Evolutionary conservation across 2,888 invertebrate species (phyloP), one percentile per base, ranked within the genome.

Genomic region (Stenurella melanura): DNA sequence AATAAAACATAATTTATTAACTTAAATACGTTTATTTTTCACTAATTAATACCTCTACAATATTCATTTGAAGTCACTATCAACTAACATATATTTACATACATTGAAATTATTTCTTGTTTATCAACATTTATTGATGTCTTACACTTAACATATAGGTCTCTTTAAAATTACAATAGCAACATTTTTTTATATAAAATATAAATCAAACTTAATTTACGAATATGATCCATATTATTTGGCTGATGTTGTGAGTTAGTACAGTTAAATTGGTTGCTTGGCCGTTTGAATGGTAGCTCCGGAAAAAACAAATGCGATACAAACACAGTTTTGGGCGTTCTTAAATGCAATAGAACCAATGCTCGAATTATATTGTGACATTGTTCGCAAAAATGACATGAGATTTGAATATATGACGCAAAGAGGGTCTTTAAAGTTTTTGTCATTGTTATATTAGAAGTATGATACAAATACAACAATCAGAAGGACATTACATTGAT

Each of bases 61-160:
- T 83, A 80, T 80, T 80, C 76, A 78, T 79, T 83, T 82, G 82
- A 82, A 82, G 70, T 80, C 77, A 73, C 81, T 81, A 77, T 80
- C 84, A 84, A 81, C 86, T 86, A 87, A 87, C 87, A 87, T 86
- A 84, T 87, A 87, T 87, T 84, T 87, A 86, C 86, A 86, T 82
- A 85, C 84, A 86, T 84, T 85, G 78, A 85, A 85, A 82, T 83
- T 80, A 74, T 71, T 78, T 82, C 81, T 85, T 82, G 83, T 83
- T 77, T 77, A 81, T 83, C 83, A 84, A 85, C 84, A 84, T 82
- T 82, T 77, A 85, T 82, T 81, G 78, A 83, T 81, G 74, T 81
- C 78, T 81, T 83, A 85, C 84, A 83, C 81, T 78, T 82, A 84
- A 84, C 83, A 85, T 83, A 78, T 83, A 85, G 58, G 74, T 79